phyloP scores from a whole-genome alignment of 2,113 vertebrate species.

The Ptilonorhynchus violaceus region DNA sequence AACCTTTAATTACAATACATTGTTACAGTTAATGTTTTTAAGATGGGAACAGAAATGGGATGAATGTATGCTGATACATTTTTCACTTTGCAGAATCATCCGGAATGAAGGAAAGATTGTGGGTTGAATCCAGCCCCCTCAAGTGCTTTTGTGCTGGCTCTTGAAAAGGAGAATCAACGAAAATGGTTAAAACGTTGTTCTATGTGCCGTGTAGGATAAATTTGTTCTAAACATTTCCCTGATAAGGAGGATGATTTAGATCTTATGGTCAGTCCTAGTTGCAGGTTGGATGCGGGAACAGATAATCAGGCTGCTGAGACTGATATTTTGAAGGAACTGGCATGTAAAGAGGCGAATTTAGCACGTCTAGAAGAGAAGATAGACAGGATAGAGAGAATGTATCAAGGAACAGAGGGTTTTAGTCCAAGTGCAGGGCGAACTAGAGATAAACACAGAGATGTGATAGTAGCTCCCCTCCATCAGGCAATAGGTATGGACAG shows the following conservation, averaged over 20 bases:
- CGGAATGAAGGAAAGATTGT: neutral
- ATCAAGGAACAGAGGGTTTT: neutral
- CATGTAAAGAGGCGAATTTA: neutral
- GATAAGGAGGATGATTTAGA: neutral
- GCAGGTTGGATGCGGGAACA: neutral
- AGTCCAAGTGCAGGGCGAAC: neutral
- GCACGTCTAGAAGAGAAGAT: neutral
- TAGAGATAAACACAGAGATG: neutral
- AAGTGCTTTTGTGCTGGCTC: neutral
- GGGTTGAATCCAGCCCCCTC: neutral
- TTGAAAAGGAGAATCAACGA: neutral
- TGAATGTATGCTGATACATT: neutral
- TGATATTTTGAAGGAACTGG: neutral
- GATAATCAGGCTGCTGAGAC: neutral
- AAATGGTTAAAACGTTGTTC: neutral
- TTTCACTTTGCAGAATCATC: neutral
- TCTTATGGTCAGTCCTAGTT: neutral
- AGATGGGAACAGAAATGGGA: neutral
- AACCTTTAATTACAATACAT: neutral
- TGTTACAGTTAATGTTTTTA: neutral
- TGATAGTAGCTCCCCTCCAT: neutral
- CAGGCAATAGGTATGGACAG: neutral
- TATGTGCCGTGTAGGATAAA: neutral
- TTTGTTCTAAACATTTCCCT: neutral
- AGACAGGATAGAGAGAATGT: neutral